Evolutionary conservation across 1,140 invertebrate genomes (phyloP).

Genomic region (Brachionus paranguensis): DNA sequence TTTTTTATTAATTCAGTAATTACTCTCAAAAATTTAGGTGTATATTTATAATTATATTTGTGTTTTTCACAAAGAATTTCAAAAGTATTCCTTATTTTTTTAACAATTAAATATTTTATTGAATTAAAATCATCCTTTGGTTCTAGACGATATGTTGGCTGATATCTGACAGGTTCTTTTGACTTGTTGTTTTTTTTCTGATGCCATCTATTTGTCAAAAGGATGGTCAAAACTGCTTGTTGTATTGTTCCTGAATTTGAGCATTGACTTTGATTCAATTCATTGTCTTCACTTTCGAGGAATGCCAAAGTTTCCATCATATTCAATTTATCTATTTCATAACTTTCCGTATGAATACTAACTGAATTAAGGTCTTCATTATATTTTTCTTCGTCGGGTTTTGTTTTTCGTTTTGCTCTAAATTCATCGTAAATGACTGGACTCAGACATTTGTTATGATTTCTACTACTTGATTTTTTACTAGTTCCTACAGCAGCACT

Average conservation of each 20-base stretch:
- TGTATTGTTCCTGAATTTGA: not conserved
- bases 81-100: not conserved
- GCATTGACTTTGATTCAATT: not conserved
- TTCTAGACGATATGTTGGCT: conserved; percentile 20
- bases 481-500: conserved; percentile 22
- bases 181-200: not conserved
- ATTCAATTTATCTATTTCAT: conserved; percentile 27
- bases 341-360: not conserved
- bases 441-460: not conserved
- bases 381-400: not conserved
- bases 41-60: conserved; percentile 4
- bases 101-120: not conserved
- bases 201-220: conserved; percentile 18
- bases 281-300: not conserved
- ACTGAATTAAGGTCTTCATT: not conserved
- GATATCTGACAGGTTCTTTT: not conserved
- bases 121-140: conserved; percentile 16
- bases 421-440: not conserved
- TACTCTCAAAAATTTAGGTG: conserved; percentile 8
- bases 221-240: not conserved
- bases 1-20: conserved; percentile 31
- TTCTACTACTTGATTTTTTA: conserved; percentile 2
- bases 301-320: conserved; percentile 4
- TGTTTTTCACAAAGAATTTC: not conserved
- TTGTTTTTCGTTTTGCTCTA: not conserved